Percentiles rank a stretch among this genome's conserved stretches.
Evolutionary conservation across 2,888 invertebrate genomes (phyloP).

Genomic region (Strigamia maritima): DNA sequence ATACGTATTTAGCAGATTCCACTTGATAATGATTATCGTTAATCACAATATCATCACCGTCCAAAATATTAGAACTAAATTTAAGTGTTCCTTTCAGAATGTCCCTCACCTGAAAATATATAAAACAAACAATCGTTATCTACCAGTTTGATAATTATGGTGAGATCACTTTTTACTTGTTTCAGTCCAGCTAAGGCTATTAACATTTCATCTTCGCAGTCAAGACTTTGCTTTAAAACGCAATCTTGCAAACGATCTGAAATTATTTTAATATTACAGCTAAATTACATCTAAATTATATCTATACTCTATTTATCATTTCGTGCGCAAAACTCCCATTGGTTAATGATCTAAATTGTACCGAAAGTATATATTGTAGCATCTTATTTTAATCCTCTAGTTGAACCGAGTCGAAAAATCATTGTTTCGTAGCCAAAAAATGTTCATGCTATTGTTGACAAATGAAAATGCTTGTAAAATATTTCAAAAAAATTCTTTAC

Average conservation of each 20-base stretch:
- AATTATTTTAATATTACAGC: conserved; percentile 11
- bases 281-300: too few species aligned
- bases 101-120: conserved; percentile 41
- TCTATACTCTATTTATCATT: too few species aligned
- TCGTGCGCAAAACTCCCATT: too few species aligned
- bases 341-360: too few species aligned
- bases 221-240: conserved; percentile 48
- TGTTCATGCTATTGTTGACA: too few species aligned
- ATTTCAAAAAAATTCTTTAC: too few species aligned
- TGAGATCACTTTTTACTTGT: conserved; percentile 47
- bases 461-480: too few species aligned
- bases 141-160: too few species aligned
- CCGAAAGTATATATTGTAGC: too few species aligned
- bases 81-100: conserved; percentile 43
- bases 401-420: too few species aligned
- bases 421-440: too few species aligned
- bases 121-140: background rate
- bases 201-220: conserved; percentile 52
- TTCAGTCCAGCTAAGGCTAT: conserved; percentile 52
- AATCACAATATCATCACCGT: conserved; percentile 38
- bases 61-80: conserved; percentile 38
- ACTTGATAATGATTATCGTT: conserved; percentile 39
- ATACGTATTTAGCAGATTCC: background rate
- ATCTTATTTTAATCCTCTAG: too few species aligned
- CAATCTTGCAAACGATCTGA: conserved; percentile 51